Conservation (phyloP, 1,140 invertebrate species). For the Matsumurasca onukii region DNA sequence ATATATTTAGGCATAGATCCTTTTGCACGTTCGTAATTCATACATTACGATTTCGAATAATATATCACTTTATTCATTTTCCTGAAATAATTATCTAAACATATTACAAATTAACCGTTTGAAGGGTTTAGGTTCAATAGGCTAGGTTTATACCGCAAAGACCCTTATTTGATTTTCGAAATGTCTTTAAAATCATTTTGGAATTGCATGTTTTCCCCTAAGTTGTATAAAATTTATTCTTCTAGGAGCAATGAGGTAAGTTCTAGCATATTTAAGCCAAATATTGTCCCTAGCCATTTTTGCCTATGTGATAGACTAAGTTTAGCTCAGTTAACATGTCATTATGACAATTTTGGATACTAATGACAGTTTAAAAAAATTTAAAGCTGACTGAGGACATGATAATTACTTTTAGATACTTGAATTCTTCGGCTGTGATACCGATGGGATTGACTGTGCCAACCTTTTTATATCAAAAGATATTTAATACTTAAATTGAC, state of each 20-base stretch:
- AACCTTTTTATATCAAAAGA: background rate
- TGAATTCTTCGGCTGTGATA: background rate
- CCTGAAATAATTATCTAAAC: too few species aligned
- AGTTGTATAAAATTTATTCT: conserved; percentile 64
- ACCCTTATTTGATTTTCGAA: too few species aligned
- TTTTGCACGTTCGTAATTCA: too few species aligned
- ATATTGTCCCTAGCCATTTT: conserved; percentile 37
- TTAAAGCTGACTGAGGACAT: background rate
- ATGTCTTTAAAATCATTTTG: conserved; percentile 40
- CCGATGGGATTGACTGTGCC: background rate
- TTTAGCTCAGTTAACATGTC: conserved; percentile 32
- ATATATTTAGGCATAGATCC: too few species aligned
- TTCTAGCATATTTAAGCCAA: conserved; percentile 42
- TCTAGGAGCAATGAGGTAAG: conserved; percentile 50
- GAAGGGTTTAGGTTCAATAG: too few species aligned
- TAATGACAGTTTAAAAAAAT: background rate
- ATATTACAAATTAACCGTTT: too few species aligned
- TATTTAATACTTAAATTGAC: background rate
- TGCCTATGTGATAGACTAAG: conserved; percentile 30
- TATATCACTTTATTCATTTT: too few species aligned
- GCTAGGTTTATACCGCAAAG: too few species aligned
- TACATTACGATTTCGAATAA: too few species aligned
- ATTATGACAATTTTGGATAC: conserved; percentile 16
- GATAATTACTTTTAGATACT: background rate
- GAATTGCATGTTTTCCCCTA: conserved; percentile 62